Evolutionary conservation across 2,113 vertebrate genomes (phyloP), one percentile per base, ranked within the genome.

Genomic region (Crypturellus undulatus): DNA sequence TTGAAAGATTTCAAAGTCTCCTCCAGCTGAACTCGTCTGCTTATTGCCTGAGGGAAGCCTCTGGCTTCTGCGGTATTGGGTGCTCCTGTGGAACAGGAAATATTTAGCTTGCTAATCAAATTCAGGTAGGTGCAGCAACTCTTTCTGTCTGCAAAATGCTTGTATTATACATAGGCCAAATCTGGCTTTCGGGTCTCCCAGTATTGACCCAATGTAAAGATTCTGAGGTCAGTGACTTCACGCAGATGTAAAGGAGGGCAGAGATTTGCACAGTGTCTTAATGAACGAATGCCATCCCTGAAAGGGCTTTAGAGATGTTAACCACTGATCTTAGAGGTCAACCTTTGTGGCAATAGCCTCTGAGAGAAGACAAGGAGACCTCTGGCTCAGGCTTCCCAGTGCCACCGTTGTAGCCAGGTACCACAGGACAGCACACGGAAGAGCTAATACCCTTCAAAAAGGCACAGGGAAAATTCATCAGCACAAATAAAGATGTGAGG

Each of bases 401-500:
- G 51, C 34, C 49, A 19, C 77, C 36, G 62, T 5, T 58, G 56
- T 28, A 90, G 82, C 0, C 3, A 82, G 38, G 21, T 84, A 87
- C 84, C 58, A 78, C 64, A 76, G 70, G 82, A 60, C 60, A 93
- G 77, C 69, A 84, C 40, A 17, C 21, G 64, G 75, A 70, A 82
- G 30, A 89, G 51, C 32, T 91, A 93, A 94, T 85, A 87, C 43
- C 42, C 79, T 94, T 79, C 85, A 91, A 82, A 96, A 92, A 95
- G 59, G 65, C 32, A 24, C 36, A 28, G 43, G 34, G 79, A 25
- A 68, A 93, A 94, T 92, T 96, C 58, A 96, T 79, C 84, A 92
- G 83, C 84, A 59, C 73, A 96, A 89, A 97, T 97, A 73, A 97
- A 96, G 97, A 96, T 96, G 94, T 92, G 95, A 97, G 67, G 54